Evolutionary conservation across 2,797 vertebrate species (phyloP).

Genomic region (Anomalospiza imberbis): DNA sequence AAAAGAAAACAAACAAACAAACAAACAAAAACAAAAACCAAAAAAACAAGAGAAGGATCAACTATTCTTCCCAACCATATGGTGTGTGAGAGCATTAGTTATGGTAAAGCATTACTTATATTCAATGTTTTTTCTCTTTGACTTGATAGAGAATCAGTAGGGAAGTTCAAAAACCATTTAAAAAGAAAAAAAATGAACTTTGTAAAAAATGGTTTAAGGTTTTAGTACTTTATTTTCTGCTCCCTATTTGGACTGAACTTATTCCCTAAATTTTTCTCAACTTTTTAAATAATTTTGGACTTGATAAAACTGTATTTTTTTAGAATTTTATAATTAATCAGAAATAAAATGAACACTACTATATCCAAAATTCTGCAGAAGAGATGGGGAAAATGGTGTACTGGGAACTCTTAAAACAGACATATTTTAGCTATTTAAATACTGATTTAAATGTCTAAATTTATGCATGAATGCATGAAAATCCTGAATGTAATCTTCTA

Average conservation of each 20-base stretch:
- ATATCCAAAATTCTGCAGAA: background rate
- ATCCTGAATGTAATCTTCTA: background rate
- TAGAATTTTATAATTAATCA: background rate
- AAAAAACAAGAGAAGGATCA: background rate
- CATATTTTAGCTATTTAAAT: background rate
- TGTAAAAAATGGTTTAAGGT: background rate
- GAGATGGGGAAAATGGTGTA: rapidly evolving
- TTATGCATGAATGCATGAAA: background rate
- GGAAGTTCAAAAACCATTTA: background rate
- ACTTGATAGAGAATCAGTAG: background rate
- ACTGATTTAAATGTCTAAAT: background rate
- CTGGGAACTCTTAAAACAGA: background rate
- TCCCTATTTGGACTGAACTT: background rate
- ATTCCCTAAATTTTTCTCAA: background rate
- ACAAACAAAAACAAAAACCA: too few relatives aligned
- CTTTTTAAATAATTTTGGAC: background rate
- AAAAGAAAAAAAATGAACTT: background rate
- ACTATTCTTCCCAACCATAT: background rate
- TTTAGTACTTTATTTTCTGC: background rate
- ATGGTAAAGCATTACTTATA: background rate
- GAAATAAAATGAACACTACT: background rate
- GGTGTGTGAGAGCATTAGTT: background rate
- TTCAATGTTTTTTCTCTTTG: background rate
- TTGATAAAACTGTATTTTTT: background rate
- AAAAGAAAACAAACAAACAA: background rate